Conservation (phyloP, 2,113 vertebrate species). For the Gila orcuttii region DNA sequence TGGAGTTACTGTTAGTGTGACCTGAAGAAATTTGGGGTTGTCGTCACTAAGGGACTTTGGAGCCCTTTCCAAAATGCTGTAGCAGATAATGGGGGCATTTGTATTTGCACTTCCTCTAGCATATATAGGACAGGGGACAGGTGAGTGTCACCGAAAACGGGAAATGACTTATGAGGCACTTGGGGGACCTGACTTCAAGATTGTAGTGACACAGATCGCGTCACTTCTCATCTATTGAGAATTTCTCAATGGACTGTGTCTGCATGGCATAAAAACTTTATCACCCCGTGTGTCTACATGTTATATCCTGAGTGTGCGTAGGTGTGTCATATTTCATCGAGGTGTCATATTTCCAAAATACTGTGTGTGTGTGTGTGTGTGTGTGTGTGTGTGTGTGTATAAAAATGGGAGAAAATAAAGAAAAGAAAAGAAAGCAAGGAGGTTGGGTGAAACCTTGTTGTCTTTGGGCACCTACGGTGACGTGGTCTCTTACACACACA, state of each 20-base stretch:
- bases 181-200: conserved; percentile 20
- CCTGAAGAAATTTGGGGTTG: conserved; percentile 24
- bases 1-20: neutral
- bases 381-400: conserved; percentile 21
- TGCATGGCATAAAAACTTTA: conserved; percentile 23
- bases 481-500: conserved; percentile 38
- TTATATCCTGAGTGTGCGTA: conserved; percentile 15
- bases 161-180: conserved; percentile 23
- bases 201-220: conserved; percentile 33
- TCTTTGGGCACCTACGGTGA: conserved; percentile 52
- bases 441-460: conserved; percentile 31
- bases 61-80: conserved; percentile 4
- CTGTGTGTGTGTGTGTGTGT: neutral
- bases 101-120: neutral
- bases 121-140: neutral
- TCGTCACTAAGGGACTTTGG: conserved; percentile 27
- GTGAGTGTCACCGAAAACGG: neutral
- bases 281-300: conserved; percentile 26
- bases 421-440: conserved; percentile 29
- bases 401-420: neutral
- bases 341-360: conserved; percentile 44
- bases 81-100: conserved; percentile 19
- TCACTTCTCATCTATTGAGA: conserved; percentile 24
- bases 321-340: conserved; percentile 41
- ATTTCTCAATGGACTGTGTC: conserved; percentile 32